Base-by-base conservation (phyloP, 2,888 invertebrate genomes). In the Theretra japonica region DNA sequence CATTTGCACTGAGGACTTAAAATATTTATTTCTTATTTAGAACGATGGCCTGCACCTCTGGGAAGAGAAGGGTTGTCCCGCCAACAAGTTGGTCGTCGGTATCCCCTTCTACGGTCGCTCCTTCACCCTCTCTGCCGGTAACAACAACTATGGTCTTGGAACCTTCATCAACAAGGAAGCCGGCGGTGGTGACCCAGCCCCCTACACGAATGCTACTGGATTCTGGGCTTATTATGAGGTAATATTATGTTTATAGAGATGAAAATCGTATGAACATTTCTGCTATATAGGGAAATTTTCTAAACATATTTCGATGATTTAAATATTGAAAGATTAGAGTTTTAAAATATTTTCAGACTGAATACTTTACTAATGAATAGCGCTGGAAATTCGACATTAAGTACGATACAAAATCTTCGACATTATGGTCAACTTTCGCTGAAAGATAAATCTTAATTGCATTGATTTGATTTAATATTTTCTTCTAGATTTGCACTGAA, bases 81-180 rank as follows among this genome's bases (percentile, higher is more conserved):
- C 97, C 1, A 97, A 98, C 87, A 98, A 98, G 89, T 91, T 98
- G 57, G 96, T 98, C 0, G 97, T 98, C 2, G 98, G 98, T 21
- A 96, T 98, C 70, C 98, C 98, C 0, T 98, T 98, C 92, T 98
- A 98, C 87, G 98, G 98, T 0, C 96, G 98, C 70, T 97, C 97
- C 1, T 98, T 96, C 87, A 98, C 98, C 0, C 92, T 98, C 30
- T 96, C 97, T 72, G 95, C 95, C 72, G 96, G 98, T 17, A 98
- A 97, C 88, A 97, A 95, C 76, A 97, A 98, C 93, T 97, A 98
- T 85, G 96, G 96, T 70, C 95, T 97, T 57, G 98, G 98, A 50
- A 98, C 98, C 0, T 98, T 97, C 86, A 97, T 98, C 84, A 97
- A 98, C 87, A 98, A 98, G 88, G 98, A 98, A 93, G 97, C 97